A percentile compares a stretch with the other conserved stretches of the same genome.
These are phyloP conservation scores for Nomada lathburiana DNA, from an alignment of 2,888 invertebrate species.

Conservation along the genomic window DNA sequence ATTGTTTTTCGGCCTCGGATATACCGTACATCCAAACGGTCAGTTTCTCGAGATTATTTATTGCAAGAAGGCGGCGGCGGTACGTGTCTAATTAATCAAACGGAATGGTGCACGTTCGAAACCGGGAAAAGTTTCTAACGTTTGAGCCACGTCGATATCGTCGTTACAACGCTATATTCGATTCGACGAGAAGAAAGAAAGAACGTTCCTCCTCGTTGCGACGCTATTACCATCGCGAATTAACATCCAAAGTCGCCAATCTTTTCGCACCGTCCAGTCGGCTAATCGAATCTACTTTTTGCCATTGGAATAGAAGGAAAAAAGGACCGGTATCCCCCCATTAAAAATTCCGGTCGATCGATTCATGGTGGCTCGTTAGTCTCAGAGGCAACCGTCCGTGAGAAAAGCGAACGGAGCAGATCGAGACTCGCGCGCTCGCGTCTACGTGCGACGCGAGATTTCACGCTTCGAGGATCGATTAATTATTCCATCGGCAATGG, in stretches of 20 bases:
- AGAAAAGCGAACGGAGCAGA: constrained; percentile 59
- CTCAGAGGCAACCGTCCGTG: constrained; percentile 46
- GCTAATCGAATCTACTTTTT: constrained; percentile 31
- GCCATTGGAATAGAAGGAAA: neutral
- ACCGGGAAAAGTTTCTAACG: neutral
- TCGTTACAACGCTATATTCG: neutral
- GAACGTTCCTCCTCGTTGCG: neutral
- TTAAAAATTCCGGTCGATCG: constrained; percentile 40
- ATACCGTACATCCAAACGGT: neutral
- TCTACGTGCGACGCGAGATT: constrained; percentile 61
- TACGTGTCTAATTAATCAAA: constrained; percentile 45
- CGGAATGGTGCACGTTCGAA: constrained; percentile 2
- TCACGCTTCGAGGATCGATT: constrained; percentile 69
- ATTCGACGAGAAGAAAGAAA: neutral
- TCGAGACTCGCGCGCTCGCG: constrained; percentile 41
- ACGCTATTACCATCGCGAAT: neutral
- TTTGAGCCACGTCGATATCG: neutral
- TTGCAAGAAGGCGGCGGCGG: constrained; percentile 23
- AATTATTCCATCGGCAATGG: constrained; percentile 61
- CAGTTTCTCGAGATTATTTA: constrained; percentile 34
- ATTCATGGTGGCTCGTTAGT: constrained; percentile 52
- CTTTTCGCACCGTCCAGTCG: too few relatives aligned
- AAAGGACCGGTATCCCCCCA: neutral
- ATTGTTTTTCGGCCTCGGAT: constrained; percentile 41
- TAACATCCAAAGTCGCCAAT: neutral